These are phyloP conservation scores for Merops nubicus DNA, from an alignment of 2,113 vertebrate species.

Conservation along the genomic window DNA sequence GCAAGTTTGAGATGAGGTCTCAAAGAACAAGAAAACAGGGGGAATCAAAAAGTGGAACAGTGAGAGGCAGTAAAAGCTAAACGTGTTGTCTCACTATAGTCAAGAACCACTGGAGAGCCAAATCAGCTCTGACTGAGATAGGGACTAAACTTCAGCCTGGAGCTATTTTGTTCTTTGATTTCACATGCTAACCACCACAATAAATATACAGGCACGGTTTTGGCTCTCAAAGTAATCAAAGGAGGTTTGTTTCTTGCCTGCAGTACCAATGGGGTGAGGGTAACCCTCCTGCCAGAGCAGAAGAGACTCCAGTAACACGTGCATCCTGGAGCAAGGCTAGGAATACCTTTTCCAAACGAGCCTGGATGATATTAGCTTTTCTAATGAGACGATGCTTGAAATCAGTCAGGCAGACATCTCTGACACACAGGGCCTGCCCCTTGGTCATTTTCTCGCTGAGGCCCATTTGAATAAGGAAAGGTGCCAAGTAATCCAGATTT, in stretches of 20 bases:
- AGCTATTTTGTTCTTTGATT: background rate
- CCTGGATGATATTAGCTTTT: constrained; percentile 81
- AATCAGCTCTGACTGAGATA: background rate
- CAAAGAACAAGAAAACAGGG: background rate
- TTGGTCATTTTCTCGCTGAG: constrained; percentile 54
- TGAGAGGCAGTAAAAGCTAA: background rate
- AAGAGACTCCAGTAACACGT: background rate
- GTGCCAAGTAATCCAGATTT: constrained; percentile 81
- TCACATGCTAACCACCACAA: background rate
- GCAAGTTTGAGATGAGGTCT: background rate
- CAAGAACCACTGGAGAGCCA: background rate
- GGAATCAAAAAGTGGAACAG: background rate
- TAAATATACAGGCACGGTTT: background rate
- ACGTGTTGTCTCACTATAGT: background rate
- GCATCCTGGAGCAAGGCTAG: background rate
- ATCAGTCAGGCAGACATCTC: constrained; percentile 72
- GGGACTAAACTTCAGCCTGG: background rate
- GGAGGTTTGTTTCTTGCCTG: background rate
- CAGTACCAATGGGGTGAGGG: background rate
- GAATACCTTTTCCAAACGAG: constrained; percentile 79
- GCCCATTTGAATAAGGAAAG: constrained; percentile 70
- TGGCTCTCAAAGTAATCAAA: background rate
- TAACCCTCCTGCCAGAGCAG: background rate
- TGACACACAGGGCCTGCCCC: constrained; percentile 67
- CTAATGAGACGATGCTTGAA: constrained; percentile 74